Conservation (phyloP, 2,888 invertebrate species). For the Amphipyra tragopoginis region DNA sequence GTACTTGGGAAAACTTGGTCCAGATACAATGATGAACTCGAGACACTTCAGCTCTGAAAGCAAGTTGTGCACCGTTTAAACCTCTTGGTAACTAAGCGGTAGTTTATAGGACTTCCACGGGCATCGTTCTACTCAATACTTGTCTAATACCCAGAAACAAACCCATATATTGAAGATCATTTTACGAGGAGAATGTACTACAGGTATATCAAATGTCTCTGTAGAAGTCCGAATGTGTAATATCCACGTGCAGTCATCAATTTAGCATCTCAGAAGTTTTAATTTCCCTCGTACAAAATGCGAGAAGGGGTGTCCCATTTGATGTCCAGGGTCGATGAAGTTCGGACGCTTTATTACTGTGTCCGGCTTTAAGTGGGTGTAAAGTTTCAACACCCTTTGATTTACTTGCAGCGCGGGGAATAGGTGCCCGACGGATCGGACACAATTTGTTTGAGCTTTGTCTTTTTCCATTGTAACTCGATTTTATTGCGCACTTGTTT, state of each 20-base stretch:
- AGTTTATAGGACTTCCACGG: conserved; percentile 73
- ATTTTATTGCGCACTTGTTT: conserved; percentile 69
- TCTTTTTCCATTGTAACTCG: conserved; percentile 72
- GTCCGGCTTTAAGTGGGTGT: conserved; percentile 90
- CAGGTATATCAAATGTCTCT: neutral
- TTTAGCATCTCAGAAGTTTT: conserved; percentile 80
- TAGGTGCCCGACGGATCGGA: conserved; percentile 80
- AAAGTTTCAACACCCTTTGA: conserved; percentile 90
- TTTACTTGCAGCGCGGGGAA: conserved; percentile 86
- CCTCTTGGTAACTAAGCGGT: conserved; percentile 63
- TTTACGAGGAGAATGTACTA: neutral
- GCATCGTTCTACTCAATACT: conserved; percentile 40
- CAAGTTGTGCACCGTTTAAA: conserved; percentile 65
- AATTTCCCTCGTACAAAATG: conserved; percentile 84
- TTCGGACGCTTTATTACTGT: conserved; percentile 90
- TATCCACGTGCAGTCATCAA: conserved; percentile 60
- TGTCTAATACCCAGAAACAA: conserved; percentile 24
- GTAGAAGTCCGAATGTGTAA: conserved; percentile 1
- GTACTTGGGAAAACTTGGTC: conserved; percentile 60
- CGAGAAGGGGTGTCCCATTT: conserved; percentile 86
- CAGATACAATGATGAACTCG: conserved; percentile 65
- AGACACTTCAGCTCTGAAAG: conserved; percentile 62
- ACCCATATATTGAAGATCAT: neutral
- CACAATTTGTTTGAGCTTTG: conserved; percentile 80
- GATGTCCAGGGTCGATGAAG: conserved; percentile 88